phyloP scores from a whole-genome alignment of 2,797 vertebrate species.

The Pelochelys cantorii region DNA sequence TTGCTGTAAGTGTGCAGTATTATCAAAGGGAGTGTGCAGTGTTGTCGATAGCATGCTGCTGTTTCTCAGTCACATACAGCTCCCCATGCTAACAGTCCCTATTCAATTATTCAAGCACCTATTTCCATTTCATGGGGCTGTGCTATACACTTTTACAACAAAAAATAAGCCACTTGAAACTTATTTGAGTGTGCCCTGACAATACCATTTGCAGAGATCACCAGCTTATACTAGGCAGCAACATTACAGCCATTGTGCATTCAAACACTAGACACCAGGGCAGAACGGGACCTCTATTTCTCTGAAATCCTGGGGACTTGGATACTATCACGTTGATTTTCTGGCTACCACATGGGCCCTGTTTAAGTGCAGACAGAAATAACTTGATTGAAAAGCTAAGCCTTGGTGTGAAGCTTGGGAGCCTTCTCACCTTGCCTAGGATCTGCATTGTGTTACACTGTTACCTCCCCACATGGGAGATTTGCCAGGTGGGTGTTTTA shows the following conservation, averaged over 20 bases:
- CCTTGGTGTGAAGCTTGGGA: not conserved
- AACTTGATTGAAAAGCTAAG: not conserved
- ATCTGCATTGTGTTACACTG: not conserved
- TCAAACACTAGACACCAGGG: fast-evolving
- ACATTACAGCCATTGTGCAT: fast-evolving
- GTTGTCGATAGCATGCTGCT: not conserved
- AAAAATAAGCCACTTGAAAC: not conserved
- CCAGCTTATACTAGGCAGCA: fast-evolving
- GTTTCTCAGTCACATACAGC: slow-evolving; percentile 52
- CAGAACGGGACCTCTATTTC: not conserved
- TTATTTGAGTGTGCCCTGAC: not conserved
- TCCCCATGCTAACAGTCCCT: fast-evolving
- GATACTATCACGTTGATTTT: not conserved
- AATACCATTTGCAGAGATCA: not conserved
- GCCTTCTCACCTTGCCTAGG: not conserved
- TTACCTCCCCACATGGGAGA: not conserved
- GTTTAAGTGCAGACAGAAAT: not conserved
- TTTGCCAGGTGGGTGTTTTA: slow-evolving; percentile 10
- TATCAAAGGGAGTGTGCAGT: slow-evolving; percentile 6
- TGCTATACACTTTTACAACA: not conserved
- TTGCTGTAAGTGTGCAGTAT: slow-evolving; percentile 32
- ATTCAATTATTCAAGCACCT: not conserved
- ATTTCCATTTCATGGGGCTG: slow-evolving; percentile 49
- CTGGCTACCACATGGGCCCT: not conserved
- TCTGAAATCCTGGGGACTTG: not conserved